Evolutionary conservation across 2,888 invertebrate genomes (phyloP), one percentile per base, ranked within the genome.

Genomic region (Ethmia dodecea): DNA sequence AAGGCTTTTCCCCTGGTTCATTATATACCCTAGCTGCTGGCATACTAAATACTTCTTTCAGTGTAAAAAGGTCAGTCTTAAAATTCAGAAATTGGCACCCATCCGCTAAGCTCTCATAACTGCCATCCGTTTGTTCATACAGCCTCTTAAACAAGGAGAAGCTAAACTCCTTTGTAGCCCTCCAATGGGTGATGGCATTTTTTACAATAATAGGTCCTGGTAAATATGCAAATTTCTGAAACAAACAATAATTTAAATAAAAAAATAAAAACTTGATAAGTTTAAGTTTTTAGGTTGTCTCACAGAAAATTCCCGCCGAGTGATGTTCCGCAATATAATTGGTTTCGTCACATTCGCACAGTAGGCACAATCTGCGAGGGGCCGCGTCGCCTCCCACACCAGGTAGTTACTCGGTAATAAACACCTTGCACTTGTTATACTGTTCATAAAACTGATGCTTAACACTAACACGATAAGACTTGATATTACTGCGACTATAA

Each of bases 21-120:
- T 91, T 89, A 15, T 68, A 77, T 3, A 91, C 90, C 58, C 94
- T 88, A 33, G 86, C 87, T 28, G 88, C 74, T 4, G 91, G 88
- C 94, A 94, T 94, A 40, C 87, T 81, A 60, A 96, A 93, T 8
- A 95, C 94, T 64, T 96, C 93, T 40, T 88, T 83, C 37, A 96
- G 66, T 14, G 91, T 89, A 52, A 91, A 90, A 52, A 96, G 90
- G 69, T 95, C 91, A 11, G 94, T 94, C 68, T 93, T 92, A 66
- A 96, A 96, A 57, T 94, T 94, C 33, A 96, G 87, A 76, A 96
- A 96, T 64, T 95, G 95, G 53, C 96, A 96, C 51, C 94, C 93
- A 44, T 94, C 92, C 40, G 92, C 91, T 1, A 93, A 87, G 49
- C 91, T 91, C 43, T 92, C 92, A 59, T 93, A 90, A 31, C 93